Evolutionary conservation across 2,797 vertebrate genomes (phyloP).

Genomic region (Botia kubotai): DNA sequence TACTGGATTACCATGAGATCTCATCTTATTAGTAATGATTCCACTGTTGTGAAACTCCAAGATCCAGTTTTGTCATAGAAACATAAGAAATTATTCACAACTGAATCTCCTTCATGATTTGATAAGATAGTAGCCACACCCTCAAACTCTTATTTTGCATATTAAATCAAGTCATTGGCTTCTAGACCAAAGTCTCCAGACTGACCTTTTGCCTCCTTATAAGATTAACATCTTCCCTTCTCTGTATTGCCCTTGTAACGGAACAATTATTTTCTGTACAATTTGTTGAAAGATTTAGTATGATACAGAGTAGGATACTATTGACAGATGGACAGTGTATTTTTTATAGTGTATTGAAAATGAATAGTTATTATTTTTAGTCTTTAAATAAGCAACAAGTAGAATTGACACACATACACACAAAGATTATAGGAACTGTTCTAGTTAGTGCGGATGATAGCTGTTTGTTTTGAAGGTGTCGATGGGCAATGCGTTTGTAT

Average conservation of each 20-base stretch:
- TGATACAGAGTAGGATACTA: constrained; percentile 22
- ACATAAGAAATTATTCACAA: neutral
- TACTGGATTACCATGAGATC: neutral
- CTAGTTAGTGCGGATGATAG: constrained; percentile 17
- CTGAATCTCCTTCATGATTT: constrained; percentile 5
- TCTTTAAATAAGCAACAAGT: constrained; percentile 14
- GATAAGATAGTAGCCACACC: neutral
- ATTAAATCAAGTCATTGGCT: neutral
- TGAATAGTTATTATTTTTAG: constrained; percentile 37
- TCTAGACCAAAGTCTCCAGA: neutral
- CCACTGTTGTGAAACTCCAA: neutral
- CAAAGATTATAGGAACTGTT: constrained; percentile 21
- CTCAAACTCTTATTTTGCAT: neutral
- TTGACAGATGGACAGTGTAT: constrained; percentile 45
- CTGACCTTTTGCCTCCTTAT: constrained; percentile 8
- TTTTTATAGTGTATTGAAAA: constrained; percentile 43
- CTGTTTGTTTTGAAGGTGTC: neutral
- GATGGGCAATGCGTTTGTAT: neutral
- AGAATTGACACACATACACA: neutral
- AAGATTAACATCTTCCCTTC: neutral
- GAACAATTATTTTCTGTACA: neutral
- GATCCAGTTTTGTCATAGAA: neutral
- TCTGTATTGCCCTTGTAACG: neutral
- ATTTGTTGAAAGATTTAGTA: constrained; percentile 21
- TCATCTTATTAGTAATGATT: neutral